phyloP scores from a whole-genome alignment of 1,140 invertebrate genomes.

The Pseudomyrmex concolor region DNA sequence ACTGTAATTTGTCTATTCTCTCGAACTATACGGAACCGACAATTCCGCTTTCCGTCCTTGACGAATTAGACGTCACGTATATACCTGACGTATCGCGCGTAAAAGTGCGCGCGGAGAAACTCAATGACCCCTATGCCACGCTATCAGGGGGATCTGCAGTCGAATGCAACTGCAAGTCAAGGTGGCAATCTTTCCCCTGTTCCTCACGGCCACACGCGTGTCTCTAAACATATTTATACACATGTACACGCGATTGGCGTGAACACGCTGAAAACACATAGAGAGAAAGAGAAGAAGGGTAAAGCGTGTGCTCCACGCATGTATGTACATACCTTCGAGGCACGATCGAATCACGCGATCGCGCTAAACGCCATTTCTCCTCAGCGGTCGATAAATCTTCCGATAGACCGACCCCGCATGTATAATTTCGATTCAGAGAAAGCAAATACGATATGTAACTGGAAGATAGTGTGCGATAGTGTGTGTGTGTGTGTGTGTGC shows the following conservation, averaged over 20 bases:
- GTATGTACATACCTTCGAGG: constrained; percentile 4
- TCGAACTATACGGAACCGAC: no score
- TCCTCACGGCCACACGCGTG: neutral
- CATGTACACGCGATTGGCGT: neutral
- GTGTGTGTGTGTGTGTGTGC: neutral
- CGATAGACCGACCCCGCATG: neutral
- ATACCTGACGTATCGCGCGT: neutral
- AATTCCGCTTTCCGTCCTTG: neutral
- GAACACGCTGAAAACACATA: neutral
- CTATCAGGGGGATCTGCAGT: neutral
- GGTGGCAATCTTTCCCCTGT: constrained; percentile 20
- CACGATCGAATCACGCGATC: neutral
- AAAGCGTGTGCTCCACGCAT: neutral
- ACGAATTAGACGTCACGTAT: constrained; percentile 8
- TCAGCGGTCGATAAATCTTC: constrained; percentile 39
- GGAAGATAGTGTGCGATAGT: neutral
- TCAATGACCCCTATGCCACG: constrained; percentile 4
- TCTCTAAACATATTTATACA: constrained; percentile 16
- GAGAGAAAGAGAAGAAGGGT: neutral
- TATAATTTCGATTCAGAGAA: constrained; percentile 44
- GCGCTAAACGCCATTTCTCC: constrained; percentile 48
- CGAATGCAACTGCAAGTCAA: constrained; percentile 30
- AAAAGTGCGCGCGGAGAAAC: constrained; percentile 3
- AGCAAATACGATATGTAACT: neutral
- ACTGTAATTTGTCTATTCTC: neutral